A percentile compares a stretch with the other conserved stretches of the same genome.
phyloP scores from a whole-genome alignment of 2,888 invertebrate species.

The Euzophera pinguis region DNA sequence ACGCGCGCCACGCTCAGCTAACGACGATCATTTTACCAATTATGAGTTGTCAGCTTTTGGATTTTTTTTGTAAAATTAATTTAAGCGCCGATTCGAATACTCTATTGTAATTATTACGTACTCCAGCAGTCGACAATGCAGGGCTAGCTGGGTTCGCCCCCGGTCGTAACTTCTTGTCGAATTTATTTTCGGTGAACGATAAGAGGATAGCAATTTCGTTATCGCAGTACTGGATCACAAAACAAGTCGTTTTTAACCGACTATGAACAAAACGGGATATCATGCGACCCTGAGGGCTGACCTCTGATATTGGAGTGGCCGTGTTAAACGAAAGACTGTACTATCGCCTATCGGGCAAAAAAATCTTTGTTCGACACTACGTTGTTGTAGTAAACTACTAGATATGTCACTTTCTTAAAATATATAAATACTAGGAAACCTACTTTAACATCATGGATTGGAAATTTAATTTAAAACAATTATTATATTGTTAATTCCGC shows the following conservation, averaged over 20 bases:
- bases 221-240: conserved; percentile 48
- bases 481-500: too few relatives aligned
- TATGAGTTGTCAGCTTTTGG: too few relatives aligned
- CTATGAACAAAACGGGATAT: conserved; percentile 57
- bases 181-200: conserved; percentile 47
- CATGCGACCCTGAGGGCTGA: conserved; percentile 50
- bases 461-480: too few relatives aligned
- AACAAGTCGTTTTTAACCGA: conserved; percentile 58
- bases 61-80: too few relatives aligned
- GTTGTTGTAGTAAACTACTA: too few relatives aligned
- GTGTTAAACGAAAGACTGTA: conserved; percentile 37
- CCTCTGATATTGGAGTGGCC: conserved; percentile 54
- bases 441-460: too few relatives aligned
- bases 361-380: conserved; percentile 20
- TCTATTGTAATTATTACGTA: neutral
- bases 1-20: too few relatives aligned
- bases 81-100: neutral
- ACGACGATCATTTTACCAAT: too few relatives aligned
- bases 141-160: neutral
- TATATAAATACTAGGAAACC: too few relatives aligned
- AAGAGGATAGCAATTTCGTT: conserved; percentile 55
- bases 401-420: too few relatives aligned
- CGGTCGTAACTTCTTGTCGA: conserved; percentile 27
- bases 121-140: neutral
- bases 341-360: conserved; percentile 35